Base-by-base conservation (phyloP, 1,140 invertebrate genomes). In the Leucophenga varia region DNA sequence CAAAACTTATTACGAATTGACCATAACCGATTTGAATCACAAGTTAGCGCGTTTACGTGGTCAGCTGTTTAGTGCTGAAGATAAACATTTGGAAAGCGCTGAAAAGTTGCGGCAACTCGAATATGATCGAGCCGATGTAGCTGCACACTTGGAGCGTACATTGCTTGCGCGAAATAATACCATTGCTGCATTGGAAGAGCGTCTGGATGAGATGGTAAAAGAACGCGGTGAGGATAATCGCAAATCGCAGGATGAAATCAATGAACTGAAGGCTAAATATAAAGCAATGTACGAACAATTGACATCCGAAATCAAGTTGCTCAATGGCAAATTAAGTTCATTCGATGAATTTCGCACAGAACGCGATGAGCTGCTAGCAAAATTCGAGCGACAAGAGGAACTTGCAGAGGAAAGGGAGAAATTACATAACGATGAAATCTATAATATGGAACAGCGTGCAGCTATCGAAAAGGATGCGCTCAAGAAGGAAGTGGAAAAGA, bases 331-430 rank as follows among this genome's bases (percentile, higher is more conserved):
- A 79, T 68, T 92, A n/a, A 90, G 87, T 57, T 85, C 89, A 1
- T 69, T 93, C 49, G 90, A 93, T 73, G 90, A 92, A 59, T 93
- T 90, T 76, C 79, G 88, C 57, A 75, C 84, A 14, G 87, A 90
- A 49, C 81, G 87, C 56, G 85, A 89, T 47, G 87, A 90, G 43
- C 76, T 92, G 20, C 86, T 90, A 82, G 79, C 78, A 28, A 90
- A 89, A 68, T 91, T 87, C 71, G 84, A 87, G 52, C 76, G 78
- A 25, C 86, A 90, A 76, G 87, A 91, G 69, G 79, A 84, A 49
- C 77, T 81, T 52, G 83, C 90, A 48, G 77, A 81, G 61, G 80
- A 87, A 49, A 85, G 89, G 69, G 84, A 91, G 72, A 77, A 82
- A 60, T 78, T 81, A 14, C 87, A 91, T 57, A 84, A 87, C 56